These are phyloP conservation scores for Pterophyllum scalare DNA, from an alignment of 2,113 vertebrate genomes.

Conservation along the genomic window DNA sequence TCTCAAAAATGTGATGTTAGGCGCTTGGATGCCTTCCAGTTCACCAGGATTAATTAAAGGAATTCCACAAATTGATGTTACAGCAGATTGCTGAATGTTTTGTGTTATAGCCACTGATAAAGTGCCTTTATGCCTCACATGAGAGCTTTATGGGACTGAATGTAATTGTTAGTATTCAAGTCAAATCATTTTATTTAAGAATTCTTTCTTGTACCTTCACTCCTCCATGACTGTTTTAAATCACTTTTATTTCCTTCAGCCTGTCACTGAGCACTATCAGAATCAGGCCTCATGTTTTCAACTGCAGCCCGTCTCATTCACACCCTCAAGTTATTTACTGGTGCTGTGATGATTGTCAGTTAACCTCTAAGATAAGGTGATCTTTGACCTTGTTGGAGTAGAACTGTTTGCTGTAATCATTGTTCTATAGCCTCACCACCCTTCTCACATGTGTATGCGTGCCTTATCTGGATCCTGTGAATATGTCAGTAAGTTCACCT, in stretches of 20 bases:
- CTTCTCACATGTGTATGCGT: neutral
- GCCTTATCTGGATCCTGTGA: neutral
- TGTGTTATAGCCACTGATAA: neutral
- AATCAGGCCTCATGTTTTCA: too few species aligned
- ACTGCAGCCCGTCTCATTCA: too few species aligned
- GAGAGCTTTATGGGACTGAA: neutral
- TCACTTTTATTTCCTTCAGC: too few species aligned
- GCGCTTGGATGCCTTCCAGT: neutral
- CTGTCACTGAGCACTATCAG: too few species aligned
- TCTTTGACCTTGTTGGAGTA: neutral
- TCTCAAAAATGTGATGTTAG: neutral
- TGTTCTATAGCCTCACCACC: neutral
- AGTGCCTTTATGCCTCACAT: too few species aligned
- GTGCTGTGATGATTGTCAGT: neutral
- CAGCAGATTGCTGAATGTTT: neutral
- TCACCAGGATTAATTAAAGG: neutral
- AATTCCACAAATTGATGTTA: neutral
- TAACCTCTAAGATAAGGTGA: slow-evolving; percentile 7
- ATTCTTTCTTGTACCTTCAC: too few species aligned
- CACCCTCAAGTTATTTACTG: neutral
- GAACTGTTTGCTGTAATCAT: neutral
- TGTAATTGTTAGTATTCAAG: neutral
- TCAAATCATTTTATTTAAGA: too few species aligned
- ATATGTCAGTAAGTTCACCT: slow-evolving; percentile 13
- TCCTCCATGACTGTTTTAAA: too few species aligned